Conservation (phyloP, 2,113 vertebrate species). For the Poeciliopsis prolifica region DNA sequence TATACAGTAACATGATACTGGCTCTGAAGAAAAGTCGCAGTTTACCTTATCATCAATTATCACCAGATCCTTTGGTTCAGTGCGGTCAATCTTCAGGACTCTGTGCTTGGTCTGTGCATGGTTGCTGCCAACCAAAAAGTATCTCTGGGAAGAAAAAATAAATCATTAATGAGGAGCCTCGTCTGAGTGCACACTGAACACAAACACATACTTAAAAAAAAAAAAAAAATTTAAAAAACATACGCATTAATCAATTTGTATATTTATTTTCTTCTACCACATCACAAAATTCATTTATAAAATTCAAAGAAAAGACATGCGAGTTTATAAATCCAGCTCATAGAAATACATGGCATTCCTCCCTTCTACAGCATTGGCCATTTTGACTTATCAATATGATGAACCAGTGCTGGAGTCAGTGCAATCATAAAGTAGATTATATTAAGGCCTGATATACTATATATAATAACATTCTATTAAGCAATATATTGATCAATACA, state of each 20-base stretch:
- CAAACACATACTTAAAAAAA: background rate
- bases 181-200: background rate
- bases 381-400: too few species aligned
- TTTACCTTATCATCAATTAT: conserved; percentile 95
- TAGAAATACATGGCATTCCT: too few species aligned
- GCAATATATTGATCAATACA: background rate
- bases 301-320: too few species aligned
- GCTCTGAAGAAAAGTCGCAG: conserved; percentile 5
- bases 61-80: conserved; percentile 94
- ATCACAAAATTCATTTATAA: too few species aligned
- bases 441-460: background rate
- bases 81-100: conserved; percentile 96
- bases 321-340: too few species aligned
- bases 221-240: background rate
- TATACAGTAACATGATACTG: conserved; percentile 22
- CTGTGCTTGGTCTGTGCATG: conserved; percentile 93
- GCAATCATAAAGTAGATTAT: conserved; percentile 3
- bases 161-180: background rate
- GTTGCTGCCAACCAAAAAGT: conserved; percentile 95
- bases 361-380: too few species aligned
- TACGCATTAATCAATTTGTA: too few species aligned
- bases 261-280: too few species aligned
- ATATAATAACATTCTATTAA: background rate
- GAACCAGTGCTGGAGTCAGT: background rate
- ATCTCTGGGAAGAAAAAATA: conserved; percentile 80